Evolutionary conservation across 1,140 invertebrate genomes (phyloP), one percentile per base, ranked within the genome.

Genomic region (Heterodera carotae): DNA sequence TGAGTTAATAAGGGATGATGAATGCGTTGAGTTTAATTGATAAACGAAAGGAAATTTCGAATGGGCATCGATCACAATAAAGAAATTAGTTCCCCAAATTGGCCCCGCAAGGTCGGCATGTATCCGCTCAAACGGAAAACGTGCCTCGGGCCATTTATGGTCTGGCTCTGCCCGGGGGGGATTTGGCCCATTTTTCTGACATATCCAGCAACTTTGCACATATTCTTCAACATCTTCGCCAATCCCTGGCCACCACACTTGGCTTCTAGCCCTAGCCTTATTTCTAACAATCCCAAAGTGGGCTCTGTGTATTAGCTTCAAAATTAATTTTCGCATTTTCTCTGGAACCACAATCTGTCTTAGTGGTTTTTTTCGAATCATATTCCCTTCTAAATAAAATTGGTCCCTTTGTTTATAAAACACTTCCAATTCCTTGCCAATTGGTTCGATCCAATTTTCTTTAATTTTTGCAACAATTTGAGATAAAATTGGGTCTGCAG

Each of bases 101-200:
- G 88, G 89, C 15, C 89, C 89, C 7, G 88, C 88, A 82, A 89
- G 90, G 80, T 90, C 90, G 0, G 89, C 83, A 78, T 91, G 89
- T 0, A 90, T 59, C 68, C 89, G 78, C 25, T 87, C 79, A 88
- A 89, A 90, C 1, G 88, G 89, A 64, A 73, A 82, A 25, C 78
- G 79, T 25, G 89, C 83, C 73, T 77, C 79, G 22, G 80, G 75
- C 89, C 89, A 90, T 2, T 33, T 25, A 70, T 70, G 15, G 12
- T 67, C 15, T 67, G 31, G 31, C 15, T 36, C 34, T 67, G 34
- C 31, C 34, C 34, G 1, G 2, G 64, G 10, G 4, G 31, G 29
- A 15, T 67, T 36, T 18, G 64, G 64, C n/a, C 29, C 10, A 67
- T 18, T 33, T 67, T n/a, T 67, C 22, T 70, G 27, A 33, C 69